A percentile compares a stretch with the other conserved stretches of the same genome.
phyloP scores from a whole-genome alignment of 2,797 vertebrate species.

The Clarias laeviceps region DNA sequence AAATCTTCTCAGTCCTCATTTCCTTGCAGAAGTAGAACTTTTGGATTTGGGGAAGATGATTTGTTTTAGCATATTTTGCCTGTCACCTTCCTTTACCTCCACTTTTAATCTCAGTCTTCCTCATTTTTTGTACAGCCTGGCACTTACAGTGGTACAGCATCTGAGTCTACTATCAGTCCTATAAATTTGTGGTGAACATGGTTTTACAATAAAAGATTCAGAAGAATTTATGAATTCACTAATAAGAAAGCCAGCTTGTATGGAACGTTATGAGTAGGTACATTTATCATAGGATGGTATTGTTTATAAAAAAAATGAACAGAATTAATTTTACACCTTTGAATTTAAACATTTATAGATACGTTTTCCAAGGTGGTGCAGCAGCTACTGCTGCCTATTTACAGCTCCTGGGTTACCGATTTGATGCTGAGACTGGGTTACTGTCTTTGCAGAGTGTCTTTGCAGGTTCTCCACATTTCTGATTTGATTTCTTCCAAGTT shows the following conservation, averaged over 20 bases:
- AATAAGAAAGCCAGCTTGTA: background rate
- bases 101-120: conserved; percentile 24
- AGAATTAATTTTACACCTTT: too few relatives aligned
- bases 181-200: background rate
- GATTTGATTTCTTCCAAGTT: background rate
- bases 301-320: too few relatives aligned
- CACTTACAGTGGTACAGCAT: background rate
- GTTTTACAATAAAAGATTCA: background rate
- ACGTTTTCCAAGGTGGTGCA: too few relatives aligned
- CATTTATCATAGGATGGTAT: background rate
- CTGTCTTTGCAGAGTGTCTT: background rate
- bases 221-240: background rate
- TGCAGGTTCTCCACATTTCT: background rate
- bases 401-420: background rate
- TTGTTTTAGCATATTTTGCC: conserved; percentile 15
- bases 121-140: conserved; percentile 1
- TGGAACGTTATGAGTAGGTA: background rate
- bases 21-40: conserved; percentile 45
- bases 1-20: conserved; percentile 51
- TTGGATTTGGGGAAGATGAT: background rate
- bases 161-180: background rate
- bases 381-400: background rate
- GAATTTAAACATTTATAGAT: too few relatives aligned
- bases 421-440: background rate
- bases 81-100: conserved; percentile 17